Conservation (phyloP, 23 tunicate genomes). For the Aplidium turbinatum region DNA sequence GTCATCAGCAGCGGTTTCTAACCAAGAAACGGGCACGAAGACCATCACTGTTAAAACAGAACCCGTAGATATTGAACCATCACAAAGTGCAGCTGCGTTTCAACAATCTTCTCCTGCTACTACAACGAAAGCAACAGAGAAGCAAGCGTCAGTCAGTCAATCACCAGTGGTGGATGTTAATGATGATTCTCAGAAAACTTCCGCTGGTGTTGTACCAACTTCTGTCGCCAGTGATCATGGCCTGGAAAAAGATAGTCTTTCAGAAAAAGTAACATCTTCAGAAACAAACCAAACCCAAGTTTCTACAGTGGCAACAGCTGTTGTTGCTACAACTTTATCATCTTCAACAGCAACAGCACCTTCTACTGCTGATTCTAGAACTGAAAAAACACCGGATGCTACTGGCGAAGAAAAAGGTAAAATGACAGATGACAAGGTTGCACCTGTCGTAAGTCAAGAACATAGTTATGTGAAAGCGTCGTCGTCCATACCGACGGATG, state of each 20-base stretch:
- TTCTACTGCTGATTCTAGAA: too few species aligned
- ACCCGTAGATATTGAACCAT: slow-evolving; percentile 8
- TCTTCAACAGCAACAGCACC: too few species aligned
- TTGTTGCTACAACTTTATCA: neutral
- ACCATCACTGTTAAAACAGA: neutral
- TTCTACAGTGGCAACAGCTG: neutral
- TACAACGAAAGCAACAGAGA: too few species aligned
- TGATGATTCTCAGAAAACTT: neutral
- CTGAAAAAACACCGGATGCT: too few species aligned
- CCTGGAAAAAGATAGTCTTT: too few species aligned
- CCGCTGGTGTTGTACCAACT: neutral
- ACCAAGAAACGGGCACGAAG: neutral
- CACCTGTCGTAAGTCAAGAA: slow-evolving; percentile 10
- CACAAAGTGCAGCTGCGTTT: neutral
- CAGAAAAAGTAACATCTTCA: too few species aligned
- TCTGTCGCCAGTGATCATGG: too few species aligned
- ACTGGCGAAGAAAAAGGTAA: slow-evolving; percentile 5
- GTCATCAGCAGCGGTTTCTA: neutral
- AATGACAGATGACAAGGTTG: neutral
- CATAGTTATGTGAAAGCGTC: slow-evolving; percentile 34
- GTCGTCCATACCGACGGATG: neutral
- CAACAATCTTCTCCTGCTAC: too few species aligned
- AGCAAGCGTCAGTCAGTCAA: too few species aligned
- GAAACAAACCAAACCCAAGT: too few species aligned
- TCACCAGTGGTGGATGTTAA: neutral